A percentile compares a stretch with the other conserved stretches of the same genome.
Evolutionary conservation across 2,888 invertebrate genomes (phyloP).

Genomic region (Leucophenga montana): DNA sequence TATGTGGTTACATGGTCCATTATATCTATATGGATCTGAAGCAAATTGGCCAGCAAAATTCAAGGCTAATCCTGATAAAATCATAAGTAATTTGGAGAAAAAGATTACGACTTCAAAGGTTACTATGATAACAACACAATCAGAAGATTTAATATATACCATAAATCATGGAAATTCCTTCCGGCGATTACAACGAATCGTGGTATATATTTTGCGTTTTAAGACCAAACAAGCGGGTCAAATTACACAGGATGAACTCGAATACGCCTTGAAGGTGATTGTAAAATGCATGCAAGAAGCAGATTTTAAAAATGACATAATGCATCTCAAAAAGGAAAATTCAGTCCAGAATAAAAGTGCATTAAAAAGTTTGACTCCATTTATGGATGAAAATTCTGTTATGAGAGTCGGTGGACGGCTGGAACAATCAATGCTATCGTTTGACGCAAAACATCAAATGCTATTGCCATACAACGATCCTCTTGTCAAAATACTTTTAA

Average conservation of each 20-base stretch:
- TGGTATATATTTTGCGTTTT: neutral
- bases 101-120: too few relatives aligned
- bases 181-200: neutral
- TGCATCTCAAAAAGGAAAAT: neutral
- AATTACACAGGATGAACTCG: neutral
- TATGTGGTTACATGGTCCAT: constrained; percentile 30
- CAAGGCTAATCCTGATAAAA: too few relatives aligned
- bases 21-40: too few relatives aligned
- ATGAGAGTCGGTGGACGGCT: constrained; percentile 57
- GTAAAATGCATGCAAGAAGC: neutral
- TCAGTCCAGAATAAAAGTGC: neutral
- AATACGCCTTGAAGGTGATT: neutral
- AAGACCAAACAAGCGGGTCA: neutral
- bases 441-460: constrained; percentile 49
- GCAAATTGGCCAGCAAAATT: neutral
- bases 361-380: constrained; percentile 31
- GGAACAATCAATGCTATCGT: constrained; percentile 37
- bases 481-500: constrained; percentile 29
- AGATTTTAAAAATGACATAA: too few relatives aligned
- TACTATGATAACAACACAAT: too few relatives aligned
- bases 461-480: constrained; percentile 44
- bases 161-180: too few relatives aligned
- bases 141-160: too few relatives aligned
- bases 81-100: too few relatives aligned
- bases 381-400: constrained; percentile 45